Evolutionary conservation across 2,797 vertebrate species (phyloP).

Genomic region (Acridotheres tristis): DNA sequence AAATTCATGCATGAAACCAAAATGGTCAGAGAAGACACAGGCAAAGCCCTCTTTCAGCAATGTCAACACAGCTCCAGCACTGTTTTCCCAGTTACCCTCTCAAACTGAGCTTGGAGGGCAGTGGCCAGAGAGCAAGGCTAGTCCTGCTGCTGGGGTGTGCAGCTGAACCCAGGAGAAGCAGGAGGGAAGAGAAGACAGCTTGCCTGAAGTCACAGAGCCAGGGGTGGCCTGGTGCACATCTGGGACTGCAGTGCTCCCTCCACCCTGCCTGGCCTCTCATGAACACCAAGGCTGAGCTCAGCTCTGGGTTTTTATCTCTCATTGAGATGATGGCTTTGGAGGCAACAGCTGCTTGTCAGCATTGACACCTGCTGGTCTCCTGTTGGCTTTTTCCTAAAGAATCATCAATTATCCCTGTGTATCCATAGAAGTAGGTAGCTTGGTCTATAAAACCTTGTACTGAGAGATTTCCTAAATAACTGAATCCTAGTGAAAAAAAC

Average conservation of each 20-base stretch:
- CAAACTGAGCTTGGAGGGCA: neutral
- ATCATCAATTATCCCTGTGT: neutral
- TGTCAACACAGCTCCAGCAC: neutral
- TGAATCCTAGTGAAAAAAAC: neutral
- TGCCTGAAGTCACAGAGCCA: neutral
- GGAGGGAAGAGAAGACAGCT: neutral
- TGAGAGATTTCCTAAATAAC: neutral
- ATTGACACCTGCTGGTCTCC: neutral
- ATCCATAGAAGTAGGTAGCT: neutral
- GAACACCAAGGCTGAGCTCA: neutral
- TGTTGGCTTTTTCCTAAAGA: neutral
- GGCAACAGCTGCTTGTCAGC: neutral
- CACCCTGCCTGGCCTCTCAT: neutral
- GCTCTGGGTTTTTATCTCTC: neutral
- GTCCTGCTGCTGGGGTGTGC: neutral
- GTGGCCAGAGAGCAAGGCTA: neutral
- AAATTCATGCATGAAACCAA: accelerated
- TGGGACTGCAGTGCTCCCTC: neutral
- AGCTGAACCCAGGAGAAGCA: neutral
- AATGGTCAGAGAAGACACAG: neutral
- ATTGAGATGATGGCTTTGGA: neutral
- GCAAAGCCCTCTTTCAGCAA: neutral
- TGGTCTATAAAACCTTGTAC: neutral
- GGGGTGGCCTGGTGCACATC: neutral
- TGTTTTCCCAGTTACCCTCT: neutral